Conservation (phyloP, 2,888 invertebrate species). For the Drosophila anomalata region DNA sequence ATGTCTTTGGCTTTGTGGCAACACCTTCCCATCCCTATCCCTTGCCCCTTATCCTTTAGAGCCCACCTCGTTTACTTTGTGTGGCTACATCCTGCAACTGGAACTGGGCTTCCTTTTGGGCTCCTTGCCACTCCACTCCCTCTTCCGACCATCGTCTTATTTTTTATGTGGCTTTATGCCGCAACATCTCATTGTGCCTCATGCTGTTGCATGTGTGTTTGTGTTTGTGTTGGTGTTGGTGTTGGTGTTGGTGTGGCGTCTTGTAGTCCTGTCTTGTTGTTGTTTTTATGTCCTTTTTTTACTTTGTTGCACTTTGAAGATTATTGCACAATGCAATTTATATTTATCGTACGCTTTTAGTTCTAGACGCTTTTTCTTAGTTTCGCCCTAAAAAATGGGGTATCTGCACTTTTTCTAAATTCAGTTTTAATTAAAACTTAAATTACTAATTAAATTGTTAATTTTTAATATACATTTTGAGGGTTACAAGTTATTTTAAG, state of each 20-base stretch:
- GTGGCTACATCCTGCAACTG: conserved; percentile 51
- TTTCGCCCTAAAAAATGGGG: not conserved
- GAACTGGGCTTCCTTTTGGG: conserved; percentile 23
- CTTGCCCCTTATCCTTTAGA: not conserved
- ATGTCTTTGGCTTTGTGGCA: conserved; percentile 48
- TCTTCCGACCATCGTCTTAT: conserved; percentile 43
- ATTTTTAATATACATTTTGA: not conserved
- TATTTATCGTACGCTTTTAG: conserved; percentile 74
- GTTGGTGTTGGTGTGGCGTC: conserved; percentile 4
- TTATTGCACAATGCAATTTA: conserved; percentile 80
- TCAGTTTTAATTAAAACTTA: not conserved
- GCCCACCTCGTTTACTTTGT: conserved; percentile 60
- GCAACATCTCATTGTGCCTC: conserved; percentile 52
- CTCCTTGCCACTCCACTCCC: conserved; percentile 14
- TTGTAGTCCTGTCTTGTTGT: conserved; percentile 31
- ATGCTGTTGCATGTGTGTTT: conserved; percentile 17
- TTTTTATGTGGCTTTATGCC: conserved; percentile 68
- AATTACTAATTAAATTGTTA: not conserved
- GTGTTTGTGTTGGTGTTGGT: conserved; percentile 12
- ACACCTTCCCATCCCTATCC: not conserved
- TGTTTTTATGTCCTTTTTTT: conserved; percentile 37
- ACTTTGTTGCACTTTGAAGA: conserved; percentile 78
- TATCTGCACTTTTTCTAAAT: conserved; percentile 5
- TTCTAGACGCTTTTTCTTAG: conserved; percentile 60
- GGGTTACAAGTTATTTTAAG: too few species aligned